These are phyloP conservation scores for Choloepus didactylus DNA, from an alignment of 2,797 vertebrate genomes.

Conservation along the genomic window DNA sequence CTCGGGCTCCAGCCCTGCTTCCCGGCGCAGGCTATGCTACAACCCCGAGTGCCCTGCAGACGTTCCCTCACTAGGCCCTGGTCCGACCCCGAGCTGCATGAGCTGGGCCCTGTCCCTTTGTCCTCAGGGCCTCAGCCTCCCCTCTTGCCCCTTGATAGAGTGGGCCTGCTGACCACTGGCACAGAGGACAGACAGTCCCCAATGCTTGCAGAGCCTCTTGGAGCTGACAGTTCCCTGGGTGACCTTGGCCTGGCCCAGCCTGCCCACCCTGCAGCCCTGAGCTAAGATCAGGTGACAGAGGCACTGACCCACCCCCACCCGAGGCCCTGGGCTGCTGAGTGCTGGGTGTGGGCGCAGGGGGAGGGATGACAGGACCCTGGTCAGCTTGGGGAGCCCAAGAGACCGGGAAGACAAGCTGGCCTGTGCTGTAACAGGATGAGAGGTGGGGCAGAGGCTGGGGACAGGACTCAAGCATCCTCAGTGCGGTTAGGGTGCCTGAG, in stretches of 20 bases:
- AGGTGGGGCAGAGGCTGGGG: neutral
- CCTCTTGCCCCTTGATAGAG: fast-evolving
- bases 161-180: too few species aligned
- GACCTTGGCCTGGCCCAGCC: neutral
- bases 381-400: neutral
- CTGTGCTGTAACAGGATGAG: neutral
- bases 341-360: neutral
- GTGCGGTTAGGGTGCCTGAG: too few species aligned
- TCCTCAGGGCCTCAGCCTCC: neutral
- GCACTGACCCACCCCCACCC: neutral
- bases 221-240: too few species aligned
- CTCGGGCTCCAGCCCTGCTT: neutral
- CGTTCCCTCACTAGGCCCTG: too few species aligned
- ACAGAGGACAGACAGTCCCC: too few species aligned
- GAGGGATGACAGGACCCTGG: too few species aligned
- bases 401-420: neutral
- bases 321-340: neutral
- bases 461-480: neutral
- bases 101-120: too few species aligned
- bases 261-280: neutral
- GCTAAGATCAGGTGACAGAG: neutral
- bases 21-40: neutral
- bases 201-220: too few species aligned
- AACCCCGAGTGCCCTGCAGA: too few species aligned
- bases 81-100: too few species aligned